A percentile compares a stretch with the other conserved stretches of the same genome.
Conservation (phyloP, 2,888 invertebrate species). For the Plutella xylostella region DNA sequence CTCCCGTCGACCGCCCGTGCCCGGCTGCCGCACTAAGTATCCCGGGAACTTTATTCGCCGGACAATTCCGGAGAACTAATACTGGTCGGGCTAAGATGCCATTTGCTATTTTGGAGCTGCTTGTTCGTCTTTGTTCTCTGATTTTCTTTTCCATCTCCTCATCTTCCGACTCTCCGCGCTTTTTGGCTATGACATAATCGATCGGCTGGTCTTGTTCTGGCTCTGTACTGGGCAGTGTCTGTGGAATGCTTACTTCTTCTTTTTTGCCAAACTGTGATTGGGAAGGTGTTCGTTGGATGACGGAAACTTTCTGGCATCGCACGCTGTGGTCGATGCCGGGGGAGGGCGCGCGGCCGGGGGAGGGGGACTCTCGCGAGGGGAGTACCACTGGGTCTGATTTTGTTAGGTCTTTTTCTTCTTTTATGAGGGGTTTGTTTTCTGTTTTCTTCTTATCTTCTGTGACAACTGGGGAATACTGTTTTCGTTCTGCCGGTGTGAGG, state of each 20-base stretch:
- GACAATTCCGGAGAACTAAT: slow-evolving; percentile 66
- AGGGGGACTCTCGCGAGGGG: slow-evolving; percentile 58
- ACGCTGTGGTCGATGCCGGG: slow-evolving; percentile 76
- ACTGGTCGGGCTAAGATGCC: slow-evolving; percentile 63
- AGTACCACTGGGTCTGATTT: slow-evolving; percentile 73
- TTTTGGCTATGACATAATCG: slow-evolving; percentile 88
- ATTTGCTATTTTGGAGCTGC: slow-evolving; percentile 75
- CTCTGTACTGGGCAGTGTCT: slow-evolving; percentile 62
- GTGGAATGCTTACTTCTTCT: slow-evolving; percentile 65
- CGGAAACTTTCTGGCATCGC: slow-evolving; percentile 78
- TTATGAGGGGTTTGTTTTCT: slow-evolving; percentile 64
- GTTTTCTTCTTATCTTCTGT: slow-evolving; percentile 63
- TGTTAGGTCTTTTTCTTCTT: slow-evolving; percentile 74
- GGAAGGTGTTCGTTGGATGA: slow-evolving; percentile 84
- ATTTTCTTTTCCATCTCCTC: slow-evolving; percentile 77
- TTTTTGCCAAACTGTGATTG: slow-evolving; percentile 61
- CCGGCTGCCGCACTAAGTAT: slow-evolving; percentile 83
- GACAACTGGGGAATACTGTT: slow-evolving; percentile 77
- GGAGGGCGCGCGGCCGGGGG: slow-evolving; percentile 69
- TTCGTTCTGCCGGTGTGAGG: slow-evolving; percentile 84
- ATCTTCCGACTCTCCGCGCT: slow-evolving; percentile 76
- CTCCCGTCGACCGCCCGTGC: slow-evolving; percentile 78
- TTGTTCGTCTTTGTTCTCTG: slow-evolving; percentile 76
- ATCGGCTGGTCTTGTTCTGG: slow-evolving; percentile 89
- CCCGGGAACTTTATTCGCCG: slow-evolving; percentile 71